phyloP scores from a whole-genome alignment of 2,888 invertebrate genomes.

The Diarsia mendica region DNA sequence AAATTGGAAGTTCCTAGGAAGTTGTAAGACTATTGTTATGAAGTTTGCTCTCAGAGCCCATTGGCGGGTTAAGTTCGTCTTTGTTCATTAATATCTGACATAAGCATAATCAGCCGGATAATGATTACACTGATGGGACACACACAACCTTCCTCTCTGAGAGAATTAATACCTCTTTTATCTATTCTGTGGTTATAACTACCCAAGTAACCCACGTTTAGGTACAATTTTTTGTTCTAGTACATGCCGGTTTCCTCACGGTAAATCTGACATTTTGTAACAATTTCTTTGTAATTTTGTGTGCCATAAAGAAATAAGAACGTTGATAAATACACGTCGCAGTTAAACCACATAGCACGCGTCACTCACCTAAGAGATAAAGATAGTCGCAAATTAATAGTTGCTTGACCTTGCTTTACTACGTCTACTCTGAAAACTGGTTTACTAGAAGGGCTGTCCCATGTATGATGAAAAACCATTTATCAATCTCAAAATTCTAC shows the following conservation, averaged over 20 bases:
- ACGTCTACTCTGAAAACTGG: constrained; percentile 18
- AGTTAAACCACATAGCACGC: neutral
- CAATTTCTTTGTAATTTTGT: neutral
- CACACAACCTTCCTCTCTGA: too few species aligned
- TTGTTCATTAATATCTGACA: neutral
- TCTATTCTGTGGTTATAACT: too few species aligned
- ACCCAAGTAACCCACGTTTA: too few species aligned
- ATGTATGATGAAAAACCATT: neutral
- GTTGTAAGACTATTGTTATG: neutral
- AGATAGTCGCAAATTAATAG: constrained; percentile 31
- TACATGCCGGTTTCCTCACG: too few species aligned
- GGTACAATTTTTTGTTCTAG: too few species aligned
- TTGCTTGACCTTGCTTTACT: constrained; percentile 42
- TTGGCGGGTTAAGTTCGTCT: neutral
- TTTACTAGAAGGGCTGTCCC: constrained; percentile 35
- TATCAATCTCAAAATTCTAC: constrained; percentile 14
- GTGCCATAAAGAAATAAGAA: neutral
- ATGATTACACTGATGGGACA: too few species aligned
- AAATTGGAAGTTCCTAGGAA: neutral
- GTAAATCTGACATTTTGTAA: neutral
- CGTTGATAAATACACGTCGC: neutral
- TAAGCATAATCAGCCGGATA: neutral
- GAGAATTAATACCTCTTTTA: too few species aligned
- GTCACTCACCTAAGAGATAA: neutral
- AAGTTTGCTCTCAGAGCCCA: neutral